phyloP scores from a whole-genome alignment of 2,888 invertebrate genomes.

The Pyrochroa serraticornis region DNA sequence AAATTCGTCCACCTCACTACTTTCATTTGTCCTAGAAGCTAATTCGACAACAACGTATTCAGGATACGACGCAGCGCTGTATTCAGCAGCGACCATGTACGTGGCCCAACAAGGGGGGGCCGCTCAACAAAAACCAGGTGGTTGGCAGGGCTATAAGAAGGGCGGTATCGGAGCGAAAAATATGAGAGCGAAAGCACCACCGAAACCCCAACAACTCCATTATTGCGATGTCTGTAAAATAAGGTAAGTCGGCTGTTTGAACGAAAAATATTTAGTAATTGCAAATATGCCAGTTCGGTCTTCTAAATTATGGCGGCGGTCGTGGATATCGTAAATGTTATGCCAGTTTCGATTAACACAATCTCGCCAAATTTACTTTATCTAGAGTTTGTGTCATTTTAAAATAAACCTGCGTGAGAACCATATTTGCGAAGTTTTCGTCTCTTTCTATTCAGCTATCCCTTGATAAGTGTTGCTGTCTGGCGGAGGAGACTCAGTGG shows the following conservation, averaged over 20 bases:
- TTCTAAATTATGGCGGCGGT: no score
- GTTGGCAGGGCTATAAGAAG: slow-evolving; percentile 69
- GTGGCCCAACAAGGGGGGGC: slow-evolving; percentile 80
- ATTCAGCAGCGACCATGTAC: slow-evolving; percentile 94
- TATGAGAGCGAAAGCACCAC: slow-evolving; percentile 78
- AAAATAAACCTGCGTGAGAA: no score
- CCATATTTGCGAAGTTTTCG: no score
- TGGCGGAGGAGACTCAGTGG: no score
- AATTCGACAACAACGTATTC: slow-evolving; percentile 75
- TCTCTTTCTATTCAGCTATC: no score
- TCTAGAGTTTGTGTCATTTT: no score
- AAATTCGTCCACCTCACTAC: slow-evolving; percentile 4
- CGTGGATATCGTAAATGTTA: no score
- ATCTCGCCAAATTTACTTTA: no score
- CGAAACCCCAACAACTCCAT: slow-evolving; percentile 91
- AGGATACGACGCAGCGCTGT: slow-evolving; percentile 93
- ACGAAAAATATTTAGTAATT: no score
- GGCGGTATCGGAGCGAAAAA: slow-evolving; percentile 65
- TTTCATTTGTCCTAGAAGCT: slow-evolving; percentile 59
- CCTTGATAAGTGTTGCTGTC: no score
- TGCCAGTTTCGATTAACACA: no score
- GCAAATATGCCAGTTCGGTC: no score
- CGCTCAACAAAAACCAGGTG: slow-evolving; percentile 60
- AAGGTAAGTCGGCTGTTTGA: slow-evolving; percentile 63
- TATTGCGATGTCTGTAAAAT: slow-evolving; percentile 99